Conservation (phyloP, 2,113 vertebrate species). For the Catharus bicknelli region DNA sequence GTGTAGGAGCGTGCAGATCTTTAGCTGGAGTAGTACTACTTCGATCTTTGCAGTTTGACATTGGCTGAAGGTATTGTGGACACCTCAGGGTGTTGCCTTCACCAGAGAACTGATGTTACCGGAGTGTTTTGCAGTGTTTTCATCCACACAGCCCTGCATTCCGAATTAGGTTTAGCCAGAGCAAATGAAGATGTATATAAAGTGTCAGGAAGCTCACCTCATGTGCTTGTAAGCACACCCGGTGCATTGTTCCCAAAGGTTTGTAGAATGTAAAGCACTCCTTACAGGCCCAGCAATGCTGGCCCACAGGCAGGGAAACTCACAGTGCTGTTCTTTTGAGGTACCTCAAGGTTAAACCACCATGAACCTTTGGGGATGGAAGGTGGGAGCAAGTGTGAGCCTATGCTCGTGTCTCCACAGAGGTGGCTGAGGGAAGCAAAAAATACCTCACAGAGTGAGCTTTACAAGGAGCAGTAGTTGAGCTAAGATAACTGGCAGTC, state of each 20-base stretch:
- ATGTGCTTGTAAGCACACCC: accelerated
- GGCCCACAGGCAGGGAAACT: not conserved
- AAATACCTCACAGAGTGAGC: not conserved
- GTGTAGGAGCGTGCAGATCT: not conserved
- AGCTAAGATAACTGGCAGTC: not conserved
- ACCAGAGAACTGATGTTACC: not conserved
- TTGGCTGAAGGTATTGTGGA: not conserved
- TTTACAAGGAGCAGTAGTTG: not conserved
- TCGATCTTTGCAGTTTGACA: not conserved
- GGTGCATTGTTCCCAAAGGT: not conserved
- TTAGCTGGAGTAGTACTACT: not conserved
- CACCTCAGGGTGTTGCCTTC: not conserved
- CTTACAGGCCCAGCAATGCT: not conserved
- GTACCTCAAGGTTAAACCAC: not conserved
- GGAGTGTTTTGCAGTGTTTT: not conserved
- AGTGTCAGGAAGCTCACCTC: not conserved
- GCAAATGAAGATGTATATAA: not conserved
- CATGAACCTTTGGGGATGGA: not conserved
- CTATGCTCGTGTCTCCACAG: not conserved
- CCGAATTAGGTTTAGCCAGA: not conserved
- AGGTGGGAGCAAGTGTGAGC: not conserved
- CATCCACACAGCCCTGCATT: accelerated
- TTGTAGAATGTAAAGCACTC: accelerated
- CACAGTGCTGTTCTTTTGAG: not conserved
- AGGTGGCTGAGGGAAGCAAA: not conserved